Percentiles rank a stretch among this genome's conserved stretches.
Conservation (phyloP, 2,888 invertebrate species). For the Drosophila falleni region DNA sequence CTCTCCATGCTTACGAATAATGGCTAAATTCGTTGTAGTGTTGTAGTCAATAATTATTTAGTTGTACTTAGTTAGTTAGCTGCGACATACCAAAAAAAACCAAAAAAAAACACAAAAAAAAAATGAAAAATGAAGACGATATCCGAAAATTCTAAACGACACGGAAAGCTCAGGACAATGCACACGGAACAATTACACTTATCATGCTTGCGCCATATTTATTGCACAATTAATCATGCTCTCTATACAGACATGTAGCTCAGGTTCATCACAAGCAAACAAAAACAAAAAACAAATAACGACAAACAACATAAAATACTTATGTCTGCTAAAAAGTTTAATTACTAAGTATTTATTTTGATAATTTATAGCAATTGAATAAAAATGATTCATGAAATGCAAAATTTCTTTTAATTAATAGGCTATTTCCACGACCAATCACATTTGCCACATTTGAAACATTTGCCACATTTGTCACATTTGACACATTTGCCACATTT, state of each 20-base stretch:
- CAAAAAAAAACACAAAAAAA: conserved; percentile 39
- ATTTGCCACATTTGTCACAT: no score
- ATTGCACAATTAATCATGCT: conserved; percentile 67
- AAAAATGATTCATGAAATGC: conserved; percentile 81
- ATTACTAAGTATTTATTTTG: conserved; percentile 78
- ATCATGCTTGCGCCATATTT: conserved; percentile 76
- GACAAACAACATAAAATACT: conserved; percentile 50
- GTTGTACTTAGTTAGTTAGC: conserved; percentile 81
- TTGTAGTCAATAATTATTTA: conserved; percentile 79
- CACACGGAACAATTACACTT: conserved; percentile 53
- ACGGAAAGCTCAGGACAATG: conserved; percentile 72
- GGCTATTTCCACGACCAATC: no score
- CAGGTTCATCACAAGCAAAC: conserved; percentile 65
- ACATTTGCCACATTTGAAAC: no score
- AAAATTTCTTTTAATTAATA: conserved; percentile 25
- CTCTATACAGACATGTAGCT: conserved; percentile 61
- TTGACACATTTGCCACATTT: no score
- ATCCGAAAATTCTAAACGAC: conserved; percentile 49
- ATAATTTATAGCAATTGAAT: conserved; percentile 81
- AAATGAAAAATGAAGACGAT: conserved; percentile 42
- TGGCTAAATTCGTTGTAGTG: conserved; percentile 77
- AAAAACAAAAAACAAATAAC: conserved; percentile 30
- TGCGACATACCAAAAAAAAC: conserved; percentile 81
- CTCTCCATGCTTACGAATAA: conserved; percentile 54
- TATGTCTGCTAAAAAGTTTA: conserved; percentile 72